phyloP scores from a whole-genome alignment of 2,888 invertebrate species.

The Biston stratarius region DNA sequence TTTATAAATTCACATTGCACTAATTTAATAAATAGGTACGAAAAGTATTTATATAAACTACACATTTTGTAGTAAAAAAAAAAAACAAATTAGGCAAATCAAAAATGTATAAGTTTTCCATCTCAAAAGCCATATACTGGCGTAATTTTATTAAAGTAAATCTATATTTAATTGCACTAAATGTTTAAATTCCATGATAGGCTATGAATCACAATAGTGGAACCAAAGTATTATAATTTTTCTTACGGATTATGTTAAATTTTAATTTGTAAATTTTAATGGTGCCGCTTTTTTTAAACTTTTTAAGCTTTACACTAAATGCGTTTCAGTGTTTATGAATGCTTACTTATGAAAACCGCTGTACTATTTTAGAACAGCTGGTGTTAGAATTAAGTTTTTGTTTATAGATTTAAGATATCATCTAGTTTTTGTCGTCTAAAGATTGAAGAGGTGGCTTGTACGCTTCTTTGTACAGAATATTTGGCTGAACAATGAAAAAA shows the following conservation, averaged over 20 bases:
- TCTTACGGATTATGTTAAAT: background rate
- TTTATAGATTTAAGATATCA: background rate
- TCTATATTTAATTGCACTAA: background rate
- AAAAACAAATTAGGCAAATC: background rate
- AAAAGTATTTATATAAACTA: background rate
- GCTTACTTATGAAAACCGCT: constrained; percentile 11
- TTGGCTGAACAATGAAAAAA: no score
- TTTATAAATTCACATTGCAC: constrained; percentile 2
- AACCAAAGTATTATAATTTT: background rate
- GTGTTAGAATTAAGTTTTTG: constrained; percentile 3
- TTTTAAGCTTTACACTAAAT: constrained; percentile 8
- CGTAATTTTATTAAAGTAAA: background rate
- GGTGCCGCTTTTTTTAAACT: background rate
- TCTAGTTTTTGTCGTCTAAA: no score
- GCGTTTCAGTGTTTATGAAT: background rate
- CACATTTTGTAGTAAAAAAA: background rate
- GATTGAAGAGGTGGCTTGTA: no score
- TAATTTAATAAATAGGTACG: background rate
- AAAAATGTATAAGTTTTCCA: background rate
- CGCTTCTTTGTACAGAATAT: no score
- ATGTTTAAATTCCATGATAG: background rate
- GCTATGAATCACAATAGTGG: background rate
- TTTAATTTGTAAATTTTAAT: background rate
- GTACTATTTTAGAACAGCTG: constrained; percentile 1
- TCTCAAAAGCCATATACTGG: background rate